Conservation (phyloP, 2,113 vertebrate genomes). For the Oriolus oriolus region DNA sequence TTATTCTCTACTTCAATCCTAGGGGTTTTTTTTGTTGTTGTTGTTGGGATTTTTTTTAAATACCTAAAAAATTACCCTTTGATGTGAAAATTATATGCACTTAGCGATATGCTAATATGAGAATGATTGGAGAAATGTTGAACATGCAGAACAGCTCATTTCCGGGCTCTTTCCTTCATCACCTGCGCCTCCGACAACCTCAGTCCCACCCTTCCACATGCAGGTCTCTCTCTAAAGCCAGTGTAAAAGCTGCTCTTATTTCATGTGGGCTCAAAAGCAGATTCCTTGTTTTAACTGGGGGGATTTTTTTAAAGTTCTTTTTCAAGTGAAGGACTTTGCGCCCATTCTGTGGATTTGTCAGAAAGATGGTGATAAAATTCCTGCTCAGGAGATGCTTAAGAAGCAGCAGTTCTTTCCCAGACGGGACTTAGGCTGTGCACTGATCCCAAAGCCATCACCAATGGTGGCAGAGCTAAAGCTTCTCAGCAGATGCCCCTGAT, state of each 20-base stretch:
- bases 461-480: accelerated
- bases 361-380: not conserved
- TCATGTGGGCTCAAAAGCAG: not conserved
- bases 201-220: not conserved
- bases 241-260: not conserved
- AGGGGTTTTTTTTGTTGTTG: not conserved
- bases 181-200: constrained; percentile 8
- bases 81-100: constrained; percentile 78
- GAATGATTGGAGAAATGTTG: constrained; percentile 58
- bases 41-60: not conserved
- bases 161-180: not conserved
- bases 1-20: constrained; percentile 66
- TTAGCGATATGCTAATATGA: constrained; percentile 72
- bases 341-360: not conserved
- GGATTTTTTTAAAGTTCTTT: accelerated
- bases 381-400: not conserved
- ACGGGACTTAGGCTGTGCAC: not conserved
- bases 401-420: not conserved
- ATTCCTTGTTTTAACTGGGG: not conserved
- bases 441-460: not conserved
- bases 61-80: constrained; percentile 65
- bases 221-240: not conserved
- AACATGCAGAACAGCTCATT: constrained; percentile 36
- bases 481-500: not conserved
- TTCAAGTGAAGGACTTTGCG: not conserved